Evolutionary conservation across 2,797 vertebrate species (phyloP).

Genomic region (Anguilla anguilla): DNA sequence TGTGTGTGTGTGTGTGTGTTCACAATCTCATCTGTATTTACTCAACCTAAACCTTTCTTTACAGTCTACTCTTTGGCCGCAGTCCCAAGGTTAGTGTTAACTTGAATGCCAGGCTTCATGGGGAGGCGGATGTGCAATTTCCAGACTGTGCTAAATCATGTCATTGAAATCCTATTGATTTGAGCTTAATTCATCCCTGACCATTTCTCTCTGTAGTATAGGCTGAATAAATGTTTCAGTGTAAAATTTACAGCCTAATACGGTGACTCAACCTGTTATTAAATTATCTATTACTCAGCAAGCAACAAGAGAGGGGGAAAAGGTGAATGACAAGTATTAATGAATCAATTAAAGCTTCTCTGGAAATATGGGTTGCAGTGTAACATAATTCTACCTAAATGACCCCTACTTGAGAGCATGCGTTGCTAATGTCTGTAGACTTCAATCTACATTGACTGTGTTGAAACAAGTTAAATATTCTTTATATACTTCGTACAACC

Average conservation of each 20-base stretch:
- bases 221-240: constrained; percentile 37
- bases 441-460: neutral
- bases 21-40: neutral
- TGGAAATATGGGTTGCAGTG: neutral
- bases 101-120: constrained; percentile 38
- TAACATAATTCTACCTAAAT: neutral
- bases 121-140: constrained; percentile 39
- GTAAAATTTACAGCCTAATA: constrained; percentile 31
- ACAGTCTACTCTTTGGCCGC: constrained; percentile 24
- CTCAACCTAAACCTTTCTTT: constrained; percentile 20
- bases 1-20: neutral
- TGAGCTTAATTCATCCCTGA: constrained; percentile 39
- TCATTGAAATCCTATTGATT: constrained; percentile 41
- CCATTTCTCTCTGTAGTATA: constrained; percentile 32
- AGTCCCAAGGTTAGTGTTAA: constrained; percentile 33
- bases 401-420: neutral
- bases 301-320: constrained; percentile 16
- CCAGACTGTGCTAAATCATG: constrained; percentile 36
- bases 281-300: constrained; percentile 33
- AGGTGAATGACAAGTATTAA: constrained; percentile 12
- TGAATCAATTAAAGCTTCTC: neutral
- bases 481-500: neutral
- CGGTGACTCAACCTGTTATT: constrained; percentile 39
- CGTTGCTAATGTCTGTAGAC: neutral
- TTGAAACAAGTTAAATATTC: neutral